Percentiles rank a stretch among this genome's conserved stretches.
These are phyloP conservation scores for Megaustenia siamemsis DNA, from an alignment of 2,888 invertebrate genomes.

Conservation along the genomic window DNA sequence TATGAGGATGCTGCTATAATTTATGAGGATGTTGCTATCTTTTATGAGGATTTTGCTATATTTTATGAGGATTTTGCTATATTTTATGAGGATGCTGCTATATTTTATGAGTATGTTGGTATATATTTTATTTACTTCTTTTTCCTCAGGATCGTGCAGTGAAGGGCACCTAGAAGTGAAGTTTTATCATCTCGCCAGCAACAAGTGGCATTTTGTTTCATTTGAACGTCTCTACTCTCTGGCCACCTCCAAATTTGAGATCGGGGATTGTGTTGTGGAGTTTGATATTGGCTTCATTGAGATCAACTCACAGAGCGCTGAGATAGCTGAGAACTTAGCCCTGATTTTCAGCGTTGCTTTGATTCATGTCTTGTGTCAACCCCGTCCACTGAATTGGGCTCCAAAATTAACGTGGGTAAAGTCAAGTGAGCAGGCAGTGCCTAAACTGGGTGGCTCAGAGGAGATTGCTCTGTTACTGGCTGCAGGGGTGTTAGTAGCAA, in stretches of 20 bases:
- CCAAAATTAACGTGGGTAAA: constrained; percentile 55
- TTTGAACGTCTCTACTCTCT: constrained; percentile 65
- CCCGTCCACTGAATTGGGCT: constrained; percentile 71
- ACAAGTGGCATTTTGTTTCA: constrained; percentile 64
- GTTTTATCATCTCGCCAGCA: constrained; percentile 68
- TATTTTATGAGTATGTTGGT: neutral
- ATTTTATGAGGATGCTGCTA: too few relatives aligned
- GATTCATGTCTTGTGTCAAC: constrained; percentile 82
- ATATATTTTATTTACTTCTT: neutral
- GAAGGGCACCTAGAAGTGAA: constrained; percentile 72
- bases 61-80: too few relatives aligned
- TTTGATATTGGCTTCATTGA: constrained; percentile 72
- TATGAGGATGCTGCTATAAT: too few relatives aligned
- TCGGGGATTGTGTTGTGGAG: constrained; percentile 69
- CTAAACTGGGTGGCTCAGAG: constrained; percentile 64
- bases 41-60: too few relatives aligned
- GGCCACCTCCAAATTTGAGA: constrained; percentile 65
- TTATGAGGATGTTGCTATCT: too few relatives aligned
- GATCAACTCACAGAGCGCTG: constrained; percentile 54
- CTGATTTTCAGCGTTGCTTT: constrained; percentile 81
- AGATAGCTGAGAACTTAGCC: constrained; percentile 81
- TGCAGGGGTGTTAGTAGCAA: constrained; percentile 79
- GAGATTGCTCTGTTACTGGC: constrained; percentile 79
- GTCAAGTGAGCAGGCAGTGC: constrained; percentile 62
- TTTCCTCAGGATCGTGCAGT: constrained; percentile 47